phyloP scores from a whole-genome alignment of 2,113 vertebrate species.

The Rana temporaria region DNA sequence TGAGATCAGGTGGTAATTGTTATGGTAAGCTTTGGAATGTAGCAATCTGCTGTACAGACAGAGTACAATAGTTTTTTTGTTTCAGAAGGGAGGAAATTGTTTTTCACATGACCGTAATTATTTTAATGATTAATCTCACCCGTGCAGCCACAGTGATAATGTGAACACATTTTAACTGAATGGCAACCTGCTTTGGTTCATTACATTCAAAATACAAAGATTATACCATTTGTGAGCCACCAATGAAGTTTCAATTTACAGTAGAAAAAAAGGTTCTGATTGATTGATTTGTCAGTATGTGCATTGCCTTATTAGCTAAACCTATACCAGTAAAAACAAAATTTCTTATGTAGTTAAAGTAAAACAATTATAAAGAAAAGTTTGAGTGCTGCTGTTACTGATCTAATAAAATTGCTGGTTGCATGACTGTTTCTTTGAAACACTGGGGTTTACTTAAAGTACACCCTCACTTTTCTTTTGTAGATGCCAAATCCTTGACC shows the following conservation, averaged over 20 bases:
- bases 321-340: too few species aligned
- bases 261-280: too few species aligned
- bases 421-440: too few species aligned
- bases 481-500: too few species aligned
- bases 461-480: too few species aligned
- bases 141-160: not conserved
- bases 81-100: not conserved
- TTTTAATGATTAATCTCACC: slow-evolving; percentile 24
- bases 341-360: too few species aligned
- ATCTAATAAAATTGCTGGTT: too few species aligned
- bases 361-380: too few species aligned
- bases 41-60: slow-evolving; percentile 2
- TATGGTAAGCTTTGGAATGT: slow-evolving; percentile 3
- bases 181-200: not conserved
- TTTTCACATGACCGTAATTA: slow-evolving; percentile 23
- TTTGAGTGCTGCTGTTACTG: too few species aligned
- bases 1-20: not conserved
- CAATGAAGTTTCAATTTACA: too few species aligned
- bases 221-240: not conserved
- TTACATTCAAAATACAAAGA: not conserved
- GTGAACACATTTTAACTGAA: slow-evolving; percentile 12
- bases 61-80: slow-evolving; percentile 1
- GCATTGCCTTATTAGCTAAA: not conserved
- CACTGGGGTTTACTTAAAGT: too few species aligned
- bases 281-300: too few species aligned